Base-by-base conservation (phyloP, 1,140 invertebrate genomes). In the Medauroidea extradentata region DNA sequence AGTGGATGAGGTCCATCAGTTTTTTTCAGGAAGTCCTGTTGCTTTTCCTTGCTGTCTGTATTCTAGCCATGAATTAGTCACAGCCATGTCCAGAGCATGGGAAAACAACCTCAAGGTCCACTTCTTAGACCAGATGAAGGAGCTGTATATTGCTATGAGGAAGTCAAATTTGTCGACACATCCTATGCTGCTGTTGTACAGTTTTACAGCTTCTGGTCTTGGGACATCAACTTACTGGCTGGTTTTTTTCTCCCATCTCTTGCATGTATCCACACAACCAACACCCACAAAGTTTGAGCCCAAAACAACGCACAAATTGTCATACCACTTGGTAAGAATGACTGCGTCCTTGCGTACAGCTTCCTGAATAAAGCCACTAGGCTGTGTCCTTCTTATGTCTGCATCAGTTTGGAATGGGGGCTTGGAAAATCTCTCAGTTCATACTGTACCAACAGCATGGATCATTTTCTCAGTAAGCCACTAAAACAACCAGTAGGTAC, bases 291-390 rank as follows among this genome's bases (percentile, higher is more conserved):
- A 46, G 44, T 52, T 63, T 11, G 60, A 64, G 14, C 44, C 24
- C 14, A 61, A 42, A 52, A 52, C 27, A 2, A 64, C 63, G 41
- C 23, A n/a, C 38, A 42, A 51, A 44, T 62, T 61, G 34, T 64
- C 63, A 25, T 49, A 53, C 60, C 63, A 64, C 23, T 63, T 62
- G 21, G 44, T 51, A 16, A 44, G 53, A 41, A 63, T n/a, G n/a
- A 43, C 53, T 41, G 16, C 44, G 48, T 41, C 49, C 49, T 7
- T 60, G 51, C 24, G 13, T 49, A 51, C 61, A 54, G 53, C 53
- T 58, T 55, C 52, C 44, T 9, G 21, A 34, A 41, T 64, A 52
- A 46, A 60, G 13, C 18, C 43, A 24, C 21, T 4, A 57, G 61
- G 18, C 51, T 46, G 49, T 59, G 57, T 57, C 23, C 56, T 51